Evolutionary conservation across 35 echinoderm and acorn worm species (phyloP).

Genomic region (Anneissia japonica): DNA sequence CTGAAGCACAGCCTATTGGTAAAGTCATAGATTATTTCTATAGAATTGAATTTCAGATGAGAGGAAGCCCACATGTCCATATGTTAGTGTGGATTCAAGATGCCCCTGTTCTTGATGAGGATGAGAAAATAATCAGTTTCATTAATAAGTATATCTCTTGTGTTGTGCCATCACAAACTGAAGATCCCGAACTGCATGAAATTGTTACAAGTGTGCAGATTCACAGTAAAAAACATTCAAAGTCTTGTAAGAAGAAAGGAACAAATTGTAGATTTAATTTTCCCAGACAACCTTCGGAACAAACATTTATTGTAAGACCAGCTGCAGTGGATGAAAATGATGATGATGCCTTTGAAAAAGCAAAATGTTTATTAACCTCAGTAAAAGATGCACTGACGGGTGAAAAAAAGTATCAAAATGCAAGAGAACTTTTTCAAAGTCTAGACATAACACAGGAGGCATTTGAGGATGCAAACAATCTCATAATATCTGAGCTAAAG

Average conservation of each 20-base stretch:
- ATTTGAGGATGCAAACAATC: slow-evolving; percentile 38
- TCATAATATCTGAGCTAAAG: slow-evolving; percentile 9
- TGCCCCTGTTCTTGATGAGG: slow-evolving; percentile 27
- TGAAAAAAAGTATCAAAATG: background rate
- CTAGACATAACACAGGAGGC: slow-evolving; percentile 35
- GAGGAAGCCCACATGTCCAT: slow-evolving; percentile 49
- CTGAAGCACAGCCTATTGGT: slow-evolving; percentile 30
- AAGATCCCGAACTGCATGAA: slow-evolving; percentile 50
- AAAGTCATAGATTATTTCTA: slow-evolving; percentile 60
- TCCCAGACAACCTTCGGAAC: slow-evolving; percentile 36
- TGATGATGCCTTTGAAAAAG: background rate
- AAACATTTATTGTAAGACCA: slow-evolving; percentile 51
- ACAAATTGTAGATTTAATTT: slow-evolving; percentile 72
- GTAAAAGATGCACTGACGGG: background rate
- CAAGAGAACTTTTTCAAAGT: background rate
- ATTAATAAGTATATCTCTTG: slow-evolving; percentile 52
- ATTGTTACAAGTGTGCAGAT: slow-evolving; percentile 56
- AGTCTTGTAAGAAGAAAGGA: slow-evolving; percentile 65
- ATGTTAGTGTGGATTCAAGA: slow-evolving; percentile 42
- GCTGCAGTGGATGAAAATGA: background rate
- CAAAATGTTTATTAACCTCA: slow-evolving; percentile 2
- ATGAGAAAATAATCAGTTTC: slow-evolving; percentile 36
- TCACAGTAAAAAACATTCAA: slow-evolving; percentile 65
- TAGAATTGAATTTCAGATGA: slow-evolving; percentile 51
- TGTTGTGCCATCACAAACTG: slow-evolving; percentile 29